These are phyloP conservation scores for Steinernema khuongi DNA, from an alignment of 1,140 invertebrate species.

Conservation along the genomic window DNA sequence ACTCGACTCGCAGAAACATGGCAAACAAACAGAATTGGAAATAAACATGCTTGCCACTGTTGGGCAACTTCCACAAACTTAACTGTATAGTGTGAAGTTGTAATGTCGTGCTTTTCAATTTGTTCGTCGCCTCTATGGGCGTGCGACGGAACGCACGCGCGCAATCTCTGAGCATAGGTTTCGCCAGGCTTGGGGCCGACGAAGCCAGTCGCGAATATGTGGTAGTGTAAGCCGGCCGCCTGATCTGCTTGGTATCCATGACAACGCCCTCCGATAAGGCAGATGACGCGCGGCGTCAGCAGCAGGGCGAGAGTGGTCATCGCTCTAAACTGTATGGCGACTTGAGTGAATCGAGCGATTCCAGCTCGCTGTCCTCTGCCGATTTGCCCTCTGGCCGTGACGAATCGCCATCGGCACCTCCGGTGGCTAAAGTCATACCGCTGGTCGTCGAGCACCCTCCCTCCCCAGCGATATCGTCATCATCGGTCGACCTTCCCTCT, in stretches of 20 bases:
- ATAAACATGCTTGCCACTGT: too few relatives aligned
- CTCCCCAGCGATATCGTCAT: too few relatives aligned
- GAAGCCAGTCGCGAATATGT: background rate
- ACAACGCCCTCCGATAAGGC: background rate
- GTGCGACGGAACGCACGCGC: background rate
- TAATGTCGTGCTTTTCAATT: too few relatives aligned
- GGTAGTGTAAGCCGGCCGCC: background rate
- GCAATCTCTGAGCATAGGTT: background rate
- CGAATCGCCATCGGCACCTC: too few relatives aligned
- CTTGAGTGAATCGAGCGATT: constrained; percentile 9
- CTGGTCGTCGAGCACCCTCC: background rate
- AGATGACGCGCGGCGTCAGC: background rate
- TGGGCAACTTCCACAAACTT: too few relatives aligned
- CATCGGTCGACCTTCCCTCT: too few relatives aligned
- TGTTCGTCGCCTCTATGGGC: too few relatives aligned
- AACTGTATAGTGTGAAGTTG: too few relatives aligned
- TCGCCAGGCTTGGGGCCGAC: background rate
- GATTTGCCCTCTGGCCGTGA: background rate
- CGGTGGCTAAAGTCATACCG: too few relatives aligned
- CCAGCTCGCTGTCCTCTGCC: background rate
- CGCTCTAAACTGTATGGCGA: constrained; percentile 6
- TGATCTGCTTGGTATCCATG: background rate
- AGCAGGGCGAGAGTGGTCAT: background rate
- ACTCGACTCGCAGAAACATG: too few relatives aligned
- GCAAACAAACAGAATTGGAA: too few relatives aligned